Conservation (phyloP, 2,113 vertebrate genomes). For the Podiceps cristatus region DNA sequence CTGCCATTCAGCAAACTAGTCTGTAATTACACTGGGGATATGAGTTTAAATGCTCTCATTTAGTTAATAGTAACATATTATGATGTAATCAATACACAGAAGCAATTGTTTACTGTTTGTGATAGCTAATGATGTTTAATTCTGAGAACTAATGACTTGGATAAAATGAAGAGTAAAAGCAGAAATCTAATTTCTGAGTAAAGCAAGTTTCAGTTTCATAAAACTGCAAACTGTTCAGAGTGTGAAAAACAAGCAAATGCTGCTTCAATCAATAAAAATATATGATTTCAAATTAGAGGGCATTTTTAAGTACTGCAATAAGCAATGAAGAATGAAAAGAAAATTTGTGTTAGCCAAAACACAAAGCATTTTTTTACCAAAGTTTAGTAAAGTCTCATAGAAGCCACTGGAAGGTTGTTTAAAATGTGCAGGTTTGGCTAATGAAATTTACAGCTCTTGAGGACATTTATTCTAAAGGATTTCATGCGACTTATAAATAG, state of each 20-base stretch:
- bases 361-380: not conserved
- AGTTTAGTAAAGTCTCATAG: not conserved
- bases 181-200: not conserved
- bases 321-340: not conserved
- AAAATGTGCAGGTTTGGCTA: not conserved
- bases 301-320: not conserved
- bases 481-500: not conserved
- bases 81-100: slow-evolving; percentile 11
- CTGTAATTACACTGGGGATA: not conserved
- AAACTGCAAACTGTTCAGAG: not conserved
- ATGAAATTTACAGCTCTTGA: not conserved
- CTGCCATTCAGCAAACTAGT: not conserved
- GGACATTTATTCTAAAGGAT: not conserved
- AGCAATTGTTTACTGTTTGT: slow-evolving; percentile 24
- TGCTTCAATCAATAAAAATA: not conserved
- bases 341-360: not conserved
- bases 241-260: not conserved
- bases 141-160: slow-evolving; percentile 35
- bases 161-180: slow-evolving; percentile 29
- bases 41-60: slow-evolving; percentile 12
- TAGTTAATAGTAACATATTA: not conserved
- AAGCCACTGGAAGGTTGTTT: not conserved
- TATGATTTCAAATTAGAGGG: not conserved
- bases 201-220: not conserved
- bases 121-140: slow-evolving; percentile 1